Evolutionary conservation across 2,888 invertebrate genomes (phyloP), one percentile per base, ranked within the genome.

Genomic region (Quadroppia sp.): DNA sequence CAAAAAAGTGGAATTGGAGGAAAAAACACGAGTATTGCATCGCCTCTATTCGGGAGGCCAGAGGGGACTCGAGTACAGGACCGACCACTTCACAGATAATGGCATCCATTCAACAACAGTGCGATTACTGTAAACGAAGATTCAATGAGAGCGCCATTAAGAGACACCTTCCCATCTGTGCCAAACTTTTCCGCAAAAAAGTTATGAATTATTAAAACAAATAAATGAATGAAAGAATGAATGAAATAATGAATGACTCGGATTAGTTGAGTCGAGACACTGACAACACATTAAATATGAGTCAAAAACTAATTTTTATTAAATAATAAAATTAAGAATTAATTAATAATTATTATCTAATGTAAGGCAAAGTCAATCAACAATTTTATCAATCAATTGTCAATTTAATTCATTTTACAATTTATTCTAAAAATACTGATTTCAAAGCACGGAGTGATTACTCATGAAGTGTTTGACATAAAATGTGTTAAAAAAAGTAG

Each of bases 401-500:
- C n/a, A 36, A 20, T 45, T 23, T 69, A 69, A 45, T 45, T 69
- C 25, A 69, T 42, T 69, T 69, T 69, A 69, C 69, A 69, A 69
- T 45, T 64, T 25, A 67, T 42, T 69, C 15, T 7, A 36, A 69
- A 69, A 42, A 64, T 64, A 64, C 64, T 64, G 64, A 23, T 23
- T 45, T 45, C 11, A 69, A 69, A 69, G 69, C 28, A 45, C 25
- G 40, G 69, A 69, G 17, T 6, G 7, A 69, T 69, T 42, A 69
- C 20, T 17, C 42, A 45, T 64, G 23, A 32, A 36, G 45, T 45
- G 45, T 45, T 15, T 45, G 4, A 36, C 45, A 45, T 2, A 15
- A 45, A 45, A 45, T n/a, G n/a, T n/a, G n/a, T n/a, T n/a, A n/a
- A n/a, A n/a, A n/a, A n/a, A n/a, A n/a, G n/a, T n/a, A n/a, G n/a